A percentile compares a stretch with the other conserved stretches of the same genome.
These are phyloP conservation scores for Grapholita molesta DNA, from an alignment of 1,140 invertebrate genomes.

Conservation along the genomic window DNA sequence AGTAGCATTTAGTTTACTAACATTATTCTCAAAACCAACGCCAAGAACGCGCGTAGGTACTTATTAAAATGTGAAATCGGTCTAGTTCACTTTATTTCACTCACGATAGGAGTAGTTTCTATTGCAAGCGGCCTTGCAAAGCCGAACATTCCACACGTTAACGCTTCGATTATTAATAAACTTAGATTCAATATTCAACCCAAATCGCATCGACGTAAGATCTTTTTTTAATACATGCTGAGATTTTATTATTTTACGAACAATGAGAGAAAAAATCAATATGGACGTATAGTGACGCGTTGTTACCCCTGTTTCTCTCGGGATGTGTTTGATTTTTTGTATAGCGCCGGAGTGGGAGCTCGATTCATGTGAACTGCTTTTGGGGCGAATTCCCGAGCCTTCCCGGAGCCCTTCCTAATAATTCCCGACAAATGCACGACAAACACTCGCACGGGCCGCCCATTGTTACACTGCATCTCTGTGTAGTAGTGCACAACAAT, in stretches of 20 bases:
- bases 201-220: constrained; percentile 68
- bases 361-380: constrained; percentile 76
- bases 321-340: constrained; percentile 77
- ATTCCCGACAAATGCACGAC: constrained; percentile 75
- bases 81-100: constrained; percentile 65
- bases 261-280: constrained; percentile 77
- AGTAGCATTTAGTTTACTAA: neutral
- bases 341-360: constrained; percentile 70
- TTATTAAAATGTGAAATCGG: constrained; percentile 56
- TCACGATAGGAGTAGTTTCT: constrained; percentile 72
- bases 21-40: neutral
- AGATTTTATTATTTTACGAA: constrained; percentile 74
- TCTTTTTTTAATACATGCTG: constrained; percentile 58
- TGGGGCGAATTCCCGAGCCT: constrained; percentile 77
- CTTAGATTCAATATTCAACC: constrained; percentile 69
- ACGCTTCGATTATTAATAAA: constrained; percentile 77
- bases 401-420: constrained; percentile 74
- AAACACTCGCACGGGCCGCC: constrained; percentile 71
- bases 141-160: constrained; percentile 74
- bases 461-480: constrained; percentile 61
- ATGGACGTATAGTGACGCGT: constrained; percentile 71
- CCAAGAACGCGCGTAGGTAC: constrained; percentile 30
- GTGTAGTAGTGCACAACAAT: constrained; percentile 65
- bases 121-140: constrained; percentile 73
- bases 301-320: constrained; percentile 77